Percentiles rank a stretch among this genome's conserved stretches.
Conservation (phyloP, 64 coral and sea anemone species). For the Montipora cactus region DNA sequence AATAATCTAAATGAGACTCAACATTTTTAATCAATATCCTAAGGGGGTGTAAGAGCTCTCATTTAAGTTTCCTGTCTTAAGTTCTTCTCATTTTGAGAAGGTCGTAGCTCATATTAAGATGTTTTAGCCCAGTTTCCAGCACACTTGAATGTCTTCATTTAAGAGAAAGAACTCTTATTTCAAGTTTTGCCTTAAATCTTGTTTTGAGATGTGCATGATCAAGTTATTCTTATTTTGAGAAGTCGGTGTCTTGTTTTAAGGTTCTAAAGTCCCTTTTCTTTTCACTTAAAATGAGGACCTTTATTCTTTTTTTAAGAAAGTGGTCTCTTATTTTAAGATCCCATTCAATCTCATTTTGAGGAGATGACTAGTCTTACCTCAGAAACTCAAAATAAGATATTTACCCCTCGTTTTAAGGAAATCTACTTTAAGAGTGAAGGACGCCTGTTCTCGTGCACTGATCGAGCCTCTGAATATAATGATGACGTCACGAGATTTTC, state of each 20-base stretch:
- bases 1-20: too few species aligned
- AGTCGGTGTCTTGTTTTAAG: not conserved
- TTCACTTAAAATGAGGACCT: not conserved
- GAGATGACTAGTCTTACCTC: not conserved
- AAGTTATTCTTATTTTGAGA: constrained; percentile 4
- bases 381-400: constrained; percentile 13
- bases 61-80: too few species aligned
- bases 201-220: not conserved
- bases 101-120: constrained; percentile 2
- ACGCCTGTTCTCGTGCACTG: too few species aligned
- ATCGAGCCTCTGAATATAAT: too few species aligned
- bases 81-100: constrained; percentile 3
- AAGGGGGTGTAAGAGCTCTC: too few species aligned
- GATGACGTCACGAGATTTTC: too few species aligned
- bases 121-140: not conserved
- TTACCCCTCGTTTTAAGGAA: constrained; percentile 12
- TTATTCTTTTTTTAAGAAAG: constrained; percentile 6
- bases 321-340: constrained; percentile 2
- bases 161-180: not conserved
- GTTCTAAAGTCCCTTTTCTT: not conserved
- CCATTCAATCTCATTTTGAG: constrained; percentile 8
- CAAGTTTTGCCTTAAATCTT: not conserved
- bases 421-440: not conserved
- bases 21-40: too few species aligned
- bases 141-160: not conserved